These are phyloP conservation scores for Heliconius cydno DNA, from an alignment of 2,888 invertebrate genomes.

Conservation along the genomic window DNA sequence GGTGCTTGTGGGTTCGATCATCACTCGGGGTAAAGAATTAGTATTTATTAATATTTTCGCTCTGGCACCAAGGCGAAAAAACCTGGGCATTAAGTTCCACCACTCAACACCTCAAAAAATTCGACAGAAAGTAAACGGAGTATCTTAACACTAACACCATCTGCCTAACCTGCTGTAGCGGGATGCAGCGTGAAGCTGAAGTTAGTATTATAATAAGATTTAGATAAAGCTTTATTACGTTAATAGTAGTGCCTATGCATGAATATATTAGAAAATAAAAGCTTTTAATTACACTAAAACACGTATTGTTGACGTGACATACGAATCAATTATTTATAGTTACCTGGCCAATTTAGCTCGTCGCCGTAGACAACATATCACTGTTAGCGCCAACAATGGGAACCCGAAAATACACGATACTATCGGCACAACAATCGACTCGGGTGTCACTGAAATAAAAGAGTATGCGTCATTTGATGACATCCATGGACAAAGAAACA, in stretches of 20 bases:
- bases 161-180: no score
- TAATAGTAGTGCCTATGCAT: neutral
- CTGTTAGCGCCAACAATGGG: slow-evolving; percentile 91
- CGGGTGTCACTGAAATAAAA: slow-evolving; percentile 89
- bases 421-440: slow-evolving; percentile 94
- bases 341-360: slow-evolving; percentile 90
- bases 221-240: neutral
- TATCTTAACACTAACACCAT: no score
- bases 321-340: slow-evolving; percentile 40
- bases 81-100: no score
- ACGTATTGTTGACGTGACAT: no score
- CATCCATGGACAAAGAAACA: slow-evolving; percentile 35
- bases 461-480: slow-evolving; percentile 32
- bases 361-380: slow-evolving; percentile 93
- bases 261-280: no score
- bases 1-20: no score
- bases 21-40: no score
- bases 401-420: slow-evolving; percentile 95
- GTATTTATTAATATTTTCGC: no score
- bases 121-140: no score
- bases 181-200: no score
- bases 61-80: no score
- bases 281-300: neutral
- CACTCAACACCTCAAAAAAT: no score
- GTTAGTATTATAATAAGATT: neutral